Base-by-base conservation (phyloP, 1,140 invertebrate species). In the Tetraneura akinire region DNA sequence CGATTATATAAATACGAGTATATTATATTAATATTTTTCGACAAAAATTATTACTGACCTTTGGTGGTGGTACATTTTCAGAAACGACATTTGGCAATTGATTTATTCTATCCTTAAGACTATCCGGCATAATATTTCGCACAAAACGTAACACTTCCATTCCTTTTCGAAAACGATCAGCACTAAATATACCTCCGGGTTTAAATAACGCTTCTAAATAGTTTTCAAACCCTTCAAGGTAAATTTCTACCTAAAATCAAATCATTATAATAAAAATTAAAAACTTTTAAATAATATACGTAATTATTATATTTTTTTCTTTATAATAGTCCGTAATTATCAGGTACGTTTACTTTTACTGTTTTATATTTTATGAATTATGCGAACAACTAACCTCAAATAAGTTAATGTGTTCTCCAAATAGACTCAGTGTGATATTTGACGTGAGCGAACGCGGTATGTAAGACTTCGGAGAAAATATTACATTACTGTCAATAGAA, bases 401-500 rank as follows among this genome's bases (percentile, higher is more conserved):
- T 47, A 94, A 84, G 86, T 98, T 97, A 37, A 97, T 90, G 1
- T 93, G 93, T 86, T 95, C 91, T 1, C 96, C 96, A 85, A 97
- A 97, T 80, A 97, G 86, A 84, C 96, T 94, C 1, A 96, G 86
- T 0, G 94, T 96, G 8, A 96, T 87, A 84, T 97, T 97, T 16
- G 96, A 86, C 57, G 88, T 91, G 5, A 90, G 88, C 1, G 93
- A 92, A 80, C 94, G 87, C 2, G 96, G 96, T 32, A 98, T 87
- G 83, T 95, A 97, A 0, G 95, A 97, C 81, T 94, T 91, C 0
- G 92, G 90, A 0, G 95, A 95, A 86, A 95, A 98, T 81, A 98
- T 91, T 0, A 97, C 81, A 86, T 95, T 94, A 0, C 89, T 90
- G 85, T 96, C 93, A 70, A 91, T 89, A 82, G 90, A 92, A 3